phyloP scores from a whole-genome alignment of 2,888 invertebrate species.

The Meteorus colon region DNA sequence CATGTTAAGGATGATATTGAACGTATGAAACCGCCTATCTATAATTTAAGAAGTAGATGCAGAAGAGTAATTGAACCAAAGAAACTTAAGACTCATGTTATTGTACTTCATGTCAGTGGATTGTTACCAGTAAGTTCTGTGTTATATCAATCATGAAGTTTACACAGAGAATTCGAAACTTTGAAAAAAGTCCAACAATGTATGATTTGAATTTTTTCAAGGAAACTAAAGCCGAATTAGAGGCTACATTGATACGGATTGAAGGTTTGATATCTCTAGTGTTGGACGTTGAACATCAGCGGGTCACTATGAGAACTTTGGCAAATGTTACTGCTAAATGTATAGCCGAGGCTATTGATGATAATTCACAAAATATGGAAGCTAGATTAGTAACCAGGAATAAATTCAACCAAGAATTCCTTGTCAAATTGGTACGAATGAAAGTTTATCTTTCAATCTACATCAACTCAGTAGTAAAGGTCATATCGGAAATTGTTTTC shows the following conservation, averaged over 20 bases:
- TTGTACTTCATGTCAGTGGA: slow-evolving; percentile 68
- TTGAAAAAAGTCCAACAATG: background rate
- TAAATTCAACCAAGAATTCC: slow-evolving; percentile 72
- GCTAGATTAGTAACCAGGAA: slow-evolving; percentile 71
- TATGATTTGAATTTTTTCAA: slow-evolving; percentile 43
- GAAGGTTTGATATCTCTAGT: slow-evolving; percentile 72
- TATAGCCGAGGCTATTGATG: slow-evolving; percentile 70
- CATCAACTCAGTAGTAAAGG: background rate
- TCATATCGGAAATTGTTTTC: background rate
- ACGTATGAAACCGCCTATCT: slow-evolving; percentile 71
- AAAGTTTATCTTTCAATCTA: background rate
- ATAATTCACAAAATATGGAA: slow-evolving; percentile 69
- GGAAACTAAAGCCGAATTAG: slow-evolving; percentile 71
- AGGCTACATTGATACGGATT: slow-evolving; percentile 69
- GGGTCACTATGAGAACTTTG: slow-evolving; percentile 72
- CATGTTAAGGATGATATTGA: slow-evolving; percentile 69
- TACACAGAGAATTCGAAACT: background rate
- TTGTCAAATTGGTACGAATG: slow-evolving; percentile 66
- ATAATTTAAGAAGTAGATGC: slow-evolving; percentile 70
- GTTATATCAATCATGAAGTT: background rate
- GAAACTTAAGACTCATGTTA: slow-evolving; percentile 69
- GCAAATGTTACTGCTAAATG: slow-evolving; percentile 69
- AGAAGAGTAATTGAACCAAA: slow-evolving; percentile 70
- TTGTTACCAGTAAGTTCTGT: slow-evolving; percentile 65
- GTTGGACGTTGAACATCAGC: slow-evolving; percentile 72